Conservation (phyloP, 2,797 vertebrate genomes). For the Spheniscus humboldti region DNA sequence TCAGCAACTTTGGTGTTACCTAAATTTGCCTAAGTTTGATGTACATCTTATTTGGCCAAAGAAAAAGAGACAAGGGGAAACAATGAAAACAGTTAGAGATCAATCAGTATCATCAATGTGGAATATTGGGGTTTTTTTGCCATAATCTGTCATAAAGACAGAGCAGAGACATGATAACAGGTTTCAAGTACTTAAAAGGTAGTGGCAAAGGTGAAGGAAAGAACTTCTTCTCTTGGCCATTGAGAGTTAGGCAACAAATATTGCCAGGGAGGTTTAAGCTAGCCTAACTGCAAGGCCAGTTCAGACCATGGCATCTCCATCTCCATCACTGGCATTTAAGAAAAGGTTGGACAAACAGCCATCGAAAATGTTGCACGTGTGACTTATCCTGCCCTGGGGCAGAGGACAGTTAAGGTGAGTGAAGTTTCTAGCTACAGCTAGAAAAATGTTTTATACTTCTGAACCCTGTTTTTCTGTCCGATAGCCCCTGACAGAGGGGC, state of each 20-base stretch:
- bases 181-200: neutral
- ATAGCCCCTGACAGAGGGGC: neutral
- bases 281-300: neutral
- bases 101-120: neutral
- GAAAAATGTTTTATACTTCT: neutral
- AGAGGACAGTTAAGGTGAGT: neutral
- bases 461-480: neutral
- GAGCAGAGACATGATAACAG: neutral
- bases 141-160: neutral
- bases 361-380: neutral
- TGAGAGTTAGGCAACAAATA: neutral
- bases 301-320: neutral
- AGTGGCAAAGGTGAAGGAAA: neutral
- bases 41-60: neutral
- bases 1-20: neutral
- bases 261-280: neutral
- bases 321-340: too few relatives aligned
- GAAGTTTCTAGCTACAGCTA: neutral
- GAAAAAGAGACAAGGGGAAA: neutral
- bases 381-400: neutral
- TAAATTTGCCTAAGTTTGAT: neutral
- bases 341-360: neutral
- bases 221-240: neutral
- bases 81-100: neutral
- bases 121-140: neutral